Conservation (phyloP, 2,113 vertebrate species). For the Cephalopholis sonnerati region DNA sequence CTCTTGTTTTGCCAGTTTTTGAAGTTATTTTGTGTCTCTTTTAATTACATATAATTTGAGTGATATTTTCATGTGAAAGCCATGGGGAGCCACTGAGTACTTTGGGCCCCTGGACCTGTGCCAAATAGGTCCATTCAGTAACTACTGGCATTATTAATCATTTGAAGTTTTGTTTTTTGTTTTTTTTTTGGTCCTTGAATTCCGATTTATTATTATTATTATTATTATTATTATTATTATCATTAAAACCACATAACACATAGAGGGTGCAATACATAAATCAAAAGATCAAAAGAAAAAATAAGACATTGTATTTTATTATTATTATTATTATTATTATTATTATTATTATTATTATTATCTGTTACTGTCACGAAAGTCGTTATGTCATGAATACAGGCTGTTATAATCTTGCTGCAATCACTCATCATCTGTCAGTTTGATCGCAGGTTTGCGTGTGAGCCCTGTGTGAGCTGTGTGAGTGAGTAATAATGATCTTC, state of each 20-base stretch:
- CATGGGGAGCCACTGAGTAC: no score
- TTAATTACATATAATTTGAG: no score
- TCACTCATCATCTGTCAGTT: conserved; percentile 65
- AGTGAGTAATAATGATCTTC: conserved; percentile 85
- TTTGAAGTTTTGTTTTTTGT: background rate
- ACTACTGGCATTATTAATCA: background rate
- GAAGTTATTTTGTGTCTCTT: no score
- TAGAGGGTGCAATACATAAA: no score
- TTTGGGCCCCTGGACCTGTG: no score
- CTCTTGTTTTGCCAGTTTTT: no score
- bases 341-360: background rate
- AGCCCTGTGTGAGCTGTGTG: conserved; percentile 68
- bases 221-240: background rate
- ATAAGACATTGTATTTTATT: background rate
- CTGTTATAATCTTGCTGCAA: conserved; percentile 18
- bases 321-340: background rate
- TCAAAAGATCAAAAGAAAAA: no score
- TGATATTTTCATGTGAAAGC: no score
- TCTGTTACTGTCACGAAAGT: background rate
- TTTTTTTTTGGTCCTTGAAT: background rate
- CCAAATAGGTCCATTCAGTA: no score
- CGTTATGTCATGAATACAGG: conserved; percentile 18
- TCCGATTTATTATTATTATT: background rate
- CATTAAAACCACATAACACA: no score
- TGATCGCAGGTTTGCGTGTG: conserved; percentile 79